Percentiles rank a stretch among this genome's conserved stretches.
phyloP scores from a whole-genome alignment of 1,140 invertebrate species.

The Drosophila guanche region DNA sequence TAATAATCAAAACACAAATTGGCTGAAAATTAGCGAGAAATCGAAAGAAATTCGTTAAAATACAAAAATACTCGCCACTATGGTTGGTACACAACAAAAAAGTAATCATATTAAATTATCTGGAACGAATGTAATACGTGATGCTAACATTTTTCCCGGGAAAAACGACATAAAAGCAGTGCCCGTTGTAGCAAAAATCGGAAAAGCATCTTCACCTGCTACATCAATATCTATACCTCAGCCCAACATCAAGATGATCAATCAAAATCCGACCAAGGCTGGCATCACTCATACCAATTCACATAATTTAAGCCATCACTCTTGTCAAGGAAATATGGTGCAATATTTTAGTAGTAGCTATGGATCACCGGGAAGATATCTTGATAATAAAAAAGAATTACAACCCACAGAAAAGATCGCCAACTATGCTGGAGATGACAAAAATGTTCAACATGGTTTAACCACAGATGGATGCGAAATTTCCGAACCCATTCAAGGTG shows the following conservation, averaged over 20 bases:
- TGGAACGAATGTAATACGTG: conserved; percentile 1
- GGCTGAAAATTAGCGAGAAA: conserved; percentile 5
- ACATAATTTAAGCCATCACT: conserved; percentile 28
- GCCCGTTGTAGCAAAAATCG: conserved; percentile 2
- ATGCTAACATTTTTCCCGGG: conserved; percentile 12
- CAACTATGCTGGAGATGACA: conserved; percentile 24
- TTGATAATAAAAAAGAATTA: conserved; percentile 35
- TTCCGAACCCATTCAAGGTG: conserved; percentile 44
- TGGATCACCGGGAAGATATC: conserved; percentile 26
- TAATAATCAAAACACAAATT: conserved; percentile 7
- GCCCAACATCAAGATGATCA: conserved; percentile 19
- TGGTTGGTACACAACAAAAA: conserved; percentile 64
- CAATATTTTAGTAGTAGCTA: conserved; percentile 53
- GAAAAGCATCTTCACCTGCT: conserved; percentile 2
- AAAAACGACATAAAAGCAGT: conserved; percentile 27
- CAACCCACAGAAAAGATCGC: conserved; percentile 12
- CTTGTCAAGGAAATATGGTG: conserved; percentile 15
- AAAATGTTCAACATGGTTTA: conserved; percentile 10
- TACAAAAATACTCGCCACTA: conserved; percentile 28
- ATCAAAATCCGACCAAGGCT: conserved; percentile 24
- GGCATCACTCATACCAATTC: conserved; percentile 23
- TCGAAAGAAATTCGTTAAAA: conserved; percentile 1
- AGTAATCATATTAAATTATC: conserved; percentile 24
- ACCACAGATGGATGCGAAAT: conserved; percentile 21
- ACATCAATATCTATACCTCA: conserved; percentile 37